Evolutionary conservation across 92 coral and sea anemone species (phyloP).

Genomic region (Porites cylindrica): DNA sequence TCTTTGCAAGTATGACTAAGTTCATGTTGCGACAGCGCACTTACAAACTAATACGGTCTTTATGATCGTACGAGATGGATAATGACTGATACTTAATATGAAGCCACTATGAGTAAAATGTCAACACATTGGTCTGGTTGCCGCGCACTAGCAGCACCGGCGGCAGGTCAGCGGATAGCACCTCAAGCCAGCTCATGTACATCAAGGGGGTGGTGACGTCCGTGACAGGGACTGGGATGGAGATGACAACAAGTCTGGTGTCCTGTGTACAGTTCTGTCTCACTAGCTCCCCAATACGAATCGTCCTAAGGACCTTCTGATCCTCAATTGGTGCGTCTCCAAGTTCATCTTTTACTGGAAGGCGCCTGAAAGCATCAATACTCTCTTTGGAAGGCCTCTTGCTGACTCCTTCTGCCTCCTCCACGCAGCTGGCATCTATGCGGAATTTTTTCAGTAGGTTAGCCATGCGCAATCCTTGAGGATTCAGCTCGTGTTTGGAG

Average conservation of each 20-base stretch:
- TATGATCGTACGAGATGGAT: no score
- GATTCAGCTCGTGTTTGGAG: slow-evolving; percentile 76
- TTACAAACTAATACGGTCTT: no score
- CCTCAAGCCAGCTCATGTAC: slow-evolving; percentile 99
- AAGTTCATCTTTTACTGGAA: slow-evolving; percentile 79
- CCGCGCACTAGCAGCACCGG: slow-evolving; percentile 96
- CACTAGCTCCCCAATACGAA: slow-evolving; percentile 95
- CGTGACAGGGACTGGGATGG: slow-evolving; percentile 94
- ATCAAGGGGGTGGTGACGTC: slow-evolving; percentile 88
- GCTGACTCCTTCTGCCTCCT: slow-evolving; percentile 75
- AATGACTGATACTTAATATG: no score
- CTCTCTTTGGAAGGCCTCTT: slow-evolving; percentile 84
- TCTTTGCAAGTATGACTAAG: no score
- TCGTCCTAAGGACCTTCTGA: slow-evolving; percentile 89
- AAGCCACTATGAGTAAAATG: slow-evolving; percentile 82
- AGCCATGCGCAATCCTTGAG: slow-evolving; percentile 83
- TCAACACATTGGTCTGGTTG: slow-evolving; percentile 93
- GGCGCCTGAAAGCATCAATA: slow-evolving; percentile 80
- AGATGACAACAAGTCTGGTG: slow-evolving; percentile 88
- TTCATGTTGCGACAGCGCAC: no score
- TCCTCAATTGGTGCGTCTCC: slow-evolving; percentile 73
- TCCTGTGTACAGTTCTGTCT: slow-evolving; percentile 77
- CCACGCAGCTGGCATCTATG: slow-evolving; percentile 85
- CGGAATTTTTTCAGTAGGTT: slow-evolving; percentile 93
- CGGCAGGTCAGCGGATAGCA: slow-evolving; percentile 85